These are phyloP conservation scores for Herminia tarsipennalis DNA, from an alignment of 2,888 invertebrate species.

Conservation along the genomic window DNA sequence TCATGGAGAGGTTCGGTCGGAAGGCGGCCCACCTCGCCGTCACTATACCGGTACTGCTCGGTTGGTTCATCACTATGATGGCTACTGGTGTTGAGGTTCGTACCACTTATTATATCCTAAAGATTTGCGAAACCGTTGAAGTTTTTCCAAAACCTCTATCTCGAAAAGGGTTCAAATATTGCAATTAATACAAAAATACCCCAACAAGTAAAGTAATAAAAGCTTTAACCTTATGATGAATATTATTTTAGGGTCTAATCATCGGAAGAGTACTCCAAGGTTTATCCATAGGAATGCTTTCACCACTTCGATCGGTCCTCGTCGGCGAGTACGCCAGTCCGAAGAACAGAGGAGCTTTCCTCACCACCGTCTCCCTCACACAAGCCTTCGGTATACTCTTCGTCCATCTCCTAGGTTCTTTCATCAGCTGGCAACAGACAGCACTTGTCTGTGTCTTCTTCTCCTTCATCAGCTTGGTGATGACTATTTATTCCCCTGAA, in stretches of 20 bases:
- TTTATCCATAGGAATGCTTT: slow-evolving; percentile 77
- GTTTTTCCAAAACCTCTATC: too few relatives aligned
- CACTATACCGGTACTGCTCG: slow-evolving; percentile 74
- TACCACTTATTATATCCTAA: neutral
- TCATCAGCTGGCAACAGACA: slow-evolving; percentile 81
- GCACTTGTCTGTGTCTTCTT: slow-evolving; percentile 76
- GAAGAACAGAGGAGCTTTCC: slow-evolving; percentile 84
- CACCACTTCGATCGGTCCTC: slow-evolving; percentile 76
- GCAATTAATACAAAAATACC: too few relatives aligned
- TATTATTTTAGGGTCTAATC: slow-evolving; percentile 55
- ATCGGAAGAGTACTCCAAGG: slow-evolving; percentile 68
- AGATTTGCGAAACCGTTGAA: too few relatives aligned
- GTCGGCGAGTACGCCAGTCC: slow-evolving; percentile 84
- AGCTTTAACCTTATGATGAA: neutral
- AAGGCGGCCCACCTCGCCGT: slow-evolving; percentile 76
- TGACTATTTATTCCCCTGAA: slow-evolving; percentile 80
- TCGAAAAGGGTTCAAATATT: too few relatives aligned
- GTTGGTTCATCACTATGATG: slow-evolving; percentile 81
- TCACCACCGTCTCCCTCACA: slow-evolving; percentile 83
- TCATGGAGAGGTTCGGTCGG: slow-evolving; percentile 84
- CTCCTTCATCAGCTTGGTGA: slow-evolving; percentile 72
- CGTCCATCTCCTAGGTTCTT: slow-evolving; percentile 86
- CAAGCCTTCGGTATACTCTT: slow-evolving; percentile 86
- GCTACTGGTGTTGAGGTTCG: slow-evolving; percentile 63
- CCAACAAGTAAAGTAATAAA: too few relatives aligned